Evolutionary conservation across 2,888 invertebrate genomes (phyloP).

Genomic region (Acanthococcus lagerstroemiae): DNA sequence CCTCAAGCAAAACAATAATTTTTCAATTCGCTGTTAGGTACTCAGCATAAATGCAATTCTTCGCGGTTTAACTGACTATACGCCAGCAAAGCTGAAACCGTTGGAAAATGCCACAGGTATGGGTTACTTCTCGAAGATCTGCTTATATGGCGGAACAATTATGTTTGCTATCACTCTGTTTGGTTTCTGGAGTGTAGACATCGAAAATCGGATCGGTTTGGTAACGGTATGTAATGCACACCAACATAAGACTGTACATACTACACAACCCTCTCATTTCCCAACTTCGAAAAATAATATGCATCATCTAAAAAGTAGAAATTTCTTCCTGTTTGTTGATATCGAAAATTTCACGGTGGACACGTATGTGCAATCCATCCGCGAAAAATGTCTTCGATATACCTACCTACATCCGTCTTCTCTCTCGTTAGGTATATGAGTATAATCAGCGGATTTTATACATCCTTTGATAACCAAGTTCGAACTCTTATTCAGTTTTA

Average conservation of each 20-base stretch:
- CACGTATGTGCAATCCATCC: no score
- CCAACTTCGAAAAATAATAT: no score
- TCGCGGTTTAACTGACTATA: constrained; percentile 9
- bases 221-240: constrained; percentile 2
- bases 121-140: background rate
- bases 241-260: background rate
- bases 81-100: background rate
- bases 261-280: no score
- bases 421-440: no score
- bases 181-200: constrained; percentile 14
- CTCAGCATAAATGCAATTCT: constrained; percentile 5
- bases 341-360: no score
- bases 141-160: background rate
- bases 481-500: no score
- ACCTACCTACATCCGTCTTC: no score
- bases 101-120: background rate
- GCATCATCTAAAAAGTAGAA: no score
- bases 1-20: background rate
- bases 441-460: no score
- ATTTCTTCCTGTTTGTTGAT: no score
- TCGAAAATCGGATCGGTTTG: constrained; percentile 6
- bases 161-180: background rate
- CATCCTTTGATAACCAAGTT: no score
- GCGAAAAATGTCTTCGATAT: no score
- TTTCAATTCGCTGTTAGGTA: background rate